A percentile compares a stretch with the other conserved stretches of the same genome.
phyloP scores from a whole-genome alignment of 2,797 vertebrate genomes.

The Buphagus erythrorhynchus region DNA sequence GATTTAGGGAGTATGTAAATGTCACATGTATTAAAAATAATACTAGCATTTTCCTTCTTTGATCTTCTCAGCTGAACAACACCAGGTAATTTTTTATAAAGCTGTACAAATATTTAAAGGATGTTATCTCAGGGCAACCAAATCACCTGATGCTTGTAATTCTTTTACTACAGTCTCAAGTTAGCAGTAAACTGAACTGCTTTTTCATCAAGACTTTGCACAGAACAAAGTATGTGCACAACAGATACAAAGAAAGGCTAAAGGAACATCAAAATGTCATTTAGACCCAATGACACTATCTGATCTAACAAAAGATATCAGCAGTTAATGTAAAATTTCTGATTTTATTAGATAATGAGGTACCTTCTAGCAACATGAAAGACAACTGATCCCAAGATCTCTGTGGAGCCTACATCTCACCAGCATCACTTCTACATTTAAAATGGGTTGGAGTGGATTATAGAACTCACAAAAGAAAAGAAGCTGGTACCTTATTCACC shows the following conservation, averaged over 20 bases:
- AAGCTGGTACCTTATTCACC: background rate
- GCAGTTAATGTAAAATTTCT: background rate
- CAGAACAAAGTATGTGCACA: background rate
- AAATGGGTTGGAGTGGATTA: background rate
- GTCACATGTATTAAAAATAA: background rate
- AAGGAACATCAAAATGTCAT: background rate
- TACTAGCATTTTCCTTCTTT: background rate
- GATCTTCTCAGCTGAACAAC: background rate
- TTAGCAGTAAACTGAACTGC: background rate
- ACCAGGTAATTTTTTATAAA: background rate
- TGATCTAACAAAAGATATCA: background rate
- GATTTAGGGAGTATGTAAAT: background rate
- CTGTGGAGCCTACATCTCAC: fast-evolving
- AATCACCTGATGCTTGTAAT: background rate
- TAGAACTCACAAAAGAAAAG: background rate
- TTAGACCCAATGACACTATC: background rate
- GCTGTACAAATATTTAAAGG: background rate
- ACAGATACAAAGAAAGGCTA: background rate
- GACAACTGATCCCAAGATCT: background rate
- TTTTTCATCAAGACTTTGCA: background rate
- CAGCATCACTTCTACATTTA: background rate
- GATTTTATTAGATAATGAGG: background rate
- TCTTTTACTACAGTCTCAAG: background rate
- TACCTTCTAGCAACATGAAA: background rate
- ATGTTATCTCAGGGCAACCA: background rate